These are phyloP conservation scores for Gryllus bimaculatus DNA, from an alignment of 1,140 invertebrate genomes.

Conservation along the genomic window DNA sequence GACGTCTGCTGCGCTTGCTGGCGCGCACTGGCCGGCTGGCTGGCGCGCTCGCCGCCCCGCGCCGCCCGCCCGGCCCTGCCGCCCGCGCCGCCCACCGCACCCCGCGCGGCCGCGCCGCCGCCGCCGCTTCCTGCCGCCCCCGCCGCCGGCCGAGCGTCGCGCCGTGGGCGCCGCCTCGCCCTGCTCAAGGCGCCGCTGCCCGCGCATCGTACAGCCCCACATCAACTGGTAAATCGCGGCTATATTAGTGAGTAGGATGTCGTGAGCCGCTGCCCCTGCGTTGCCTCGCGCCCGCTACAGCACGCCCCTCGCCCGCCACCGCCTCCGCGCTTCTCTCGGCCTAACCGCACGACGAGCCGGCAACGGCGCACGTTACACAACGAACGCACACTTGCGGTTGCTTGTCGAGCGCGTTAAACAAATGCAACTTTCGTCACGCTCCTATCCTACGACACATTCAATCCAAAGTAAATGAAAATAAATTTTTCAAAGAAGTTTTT, in stretches of 20 bases:
- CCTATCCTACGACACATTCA: no score
- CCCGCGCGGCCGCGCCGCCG: slow-evolving; percentile 17
- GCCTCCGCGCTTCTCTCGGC: not conserved
- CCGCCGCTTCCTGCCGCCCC: no score
- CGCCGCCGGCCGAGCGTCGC: not conserved
- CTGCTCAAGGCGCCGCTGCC: slow-evolving; percentile 39
- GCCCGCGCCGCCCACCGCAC: slow-evolving; percentile 17
- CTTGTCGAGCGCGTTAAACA: no score
- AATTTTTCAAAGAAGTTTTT: no score
- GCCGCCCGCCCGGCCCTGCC: slow-evolving; percentile 16
- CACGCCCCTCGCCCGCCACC: not conserved
- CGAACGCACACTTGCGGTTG: no score
- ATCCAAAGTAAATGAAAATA: no score
- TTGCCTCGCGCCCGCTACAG: not conserved
- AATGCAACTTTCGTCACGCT: no score
- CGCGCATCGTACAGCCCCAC: slow-evolving; percentile 19
- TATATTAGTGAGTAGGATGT: slow-evolving; percentile 24
- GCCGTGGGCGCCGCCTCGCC: slow-evolving; percentile 27
- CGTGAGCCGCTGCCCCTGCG: not conserved
- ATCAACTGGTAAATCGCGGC: slow-evolving; percentile 21
- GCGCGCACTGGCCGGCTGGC: slow-evolving; percentile 49
- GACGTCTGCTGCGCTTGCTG: slow-evolving; percentile 62
- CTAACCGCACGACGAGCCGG: not conserved
- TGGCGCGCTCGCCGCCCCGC: slow-evolving; percentile 31
- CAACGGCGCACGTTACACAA: no score